Percentiles rank a stretch among this genome's conserved stretches.
Conservation (phyloP, 2,888 invertebrate species). For the Drosophila acutilabella region DNA sequence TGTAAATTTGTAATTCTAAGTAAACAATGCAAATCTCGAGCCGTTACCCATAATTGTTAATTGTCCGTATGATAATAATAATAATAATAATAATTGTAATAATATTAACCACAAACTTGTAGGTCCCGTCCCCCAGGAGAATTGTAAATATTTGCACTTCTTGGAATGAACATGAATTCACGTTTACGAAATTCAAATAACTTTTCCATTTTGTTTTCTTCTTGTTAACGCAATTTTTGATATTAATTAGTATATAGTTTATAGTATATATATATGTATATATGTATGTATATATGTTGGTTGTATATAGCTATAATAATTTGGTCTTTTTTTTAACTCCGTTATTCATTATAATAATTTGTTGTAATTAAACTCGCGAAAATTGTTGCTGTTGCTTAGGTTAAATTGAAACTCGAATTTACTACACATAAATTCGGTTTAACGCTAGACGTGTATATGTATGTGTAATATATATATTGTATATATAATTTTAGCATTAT, state of each 20-base stretch:
- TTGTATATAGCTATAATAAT: constrained; percentile 66
- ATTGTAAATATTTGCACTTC: constrained; percentile 63
- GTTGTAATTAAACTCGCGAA: constrained; percentile 67
- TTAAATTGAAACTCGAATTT: constrained; percentile 75
- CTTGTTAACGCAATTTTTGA: constrained; percentile 22
- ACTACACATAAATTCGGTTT: constrained; percentile 73
- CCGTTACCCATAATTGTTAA: constrained; percentile 33
- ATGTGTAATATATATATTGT: constrained; percentile 36
- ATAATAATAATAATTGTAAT: constrained; percentile 11
- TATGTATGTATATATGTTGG: constrained; percentile 42
- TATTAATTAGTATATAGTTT: constrained; percentile 22
- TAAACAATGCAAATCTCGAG: constrained; percentile 39
- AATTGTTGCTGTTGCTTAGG: constrained; percentile 75
- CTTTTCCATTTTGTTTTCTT: constrained; percentile 49
- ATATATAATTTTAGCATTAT: constrained; percentile 34
- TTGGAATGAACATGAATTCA: constrained; percentile 30
- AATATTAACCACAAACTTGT: constrained; percentile 26
- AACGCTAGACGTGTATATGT: constrained; percentile 62
- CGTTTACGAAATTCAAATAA: constrained; percentile 47
- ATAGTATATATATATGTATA: constrained; percentile 31
- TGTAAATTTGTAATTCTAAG: constrained; percentile 38
- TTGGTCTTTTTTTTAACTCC: constrained; percentile 69
- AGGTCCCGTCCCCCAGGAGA: constrained; percentile 33
- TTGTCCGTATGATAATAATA: constrained; percentile 13
- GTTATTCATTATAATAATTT: constrained; percentile 53